Evolutionary conservation across 1,140 invertebrate species (phyloP).

Genomic region (Gonioctena quinquepunctata): DNA sequence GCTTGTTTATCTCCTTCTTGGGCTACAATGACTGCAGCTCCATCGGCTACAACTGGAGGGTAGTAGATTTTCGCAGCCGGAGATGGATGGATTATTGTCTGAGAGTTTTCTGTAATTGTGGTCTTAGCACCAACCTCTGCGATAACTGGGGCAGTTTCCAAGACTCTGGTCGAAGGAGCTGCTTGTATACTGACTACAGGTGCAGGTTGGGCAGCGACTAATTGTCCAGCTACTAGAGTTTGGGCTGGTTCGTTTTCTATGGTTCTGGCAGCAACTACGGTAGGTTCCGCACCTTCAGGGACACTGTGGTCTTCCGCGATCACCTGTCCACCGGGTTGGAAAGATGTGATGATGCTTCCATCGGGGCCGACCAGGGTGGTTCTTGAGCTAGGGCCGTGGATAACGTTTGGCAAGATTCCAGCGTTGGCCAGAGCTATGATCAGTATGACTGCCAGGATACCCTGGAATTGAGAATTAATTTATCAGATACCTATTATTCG

Average conservation of each 20-base stretch:
- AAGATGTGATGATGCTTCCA: conserved; percentile 34
- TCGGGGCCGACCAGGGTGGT: conserved; percentile 39
- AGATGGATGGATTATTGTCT: neutral
- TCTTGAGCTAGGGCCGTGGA: conserved; percentile 39
- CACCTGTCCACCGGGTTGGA: conserved; percentile 36
- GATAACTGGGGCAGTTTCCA: conserved; percentile 8
- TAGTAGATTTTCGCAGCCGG: neutral
- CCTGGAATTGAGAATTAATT: neutral
- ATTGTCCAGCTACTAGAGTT: neutral
- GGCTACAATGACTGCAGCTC: neutral
- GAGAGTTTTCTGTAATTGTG: neutral
- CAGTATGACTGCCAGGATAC: neutral
- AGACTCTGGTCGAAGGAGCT: neutral
- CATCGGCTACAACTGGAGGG: conserved; percentile 20
- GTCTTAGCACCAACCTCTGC: conserved; percentile 2
- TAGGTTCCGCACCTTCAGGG: conserved; percentile 12
- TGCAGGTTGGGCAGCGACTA: neutral
- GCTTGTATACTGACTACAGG: conserved; percentile 3
- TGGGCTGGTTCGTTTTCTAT: neutral
- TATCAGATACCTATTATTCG: neutral
- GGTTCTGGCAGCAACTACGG: conserved; percentile 24
- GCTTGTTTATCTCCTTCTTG: no score
- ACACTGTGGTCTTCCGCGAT: conserved; percentile 29
- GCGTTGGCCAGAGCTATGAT: conserved; percentile 23
- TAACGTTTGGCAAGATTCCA: conserved; percentile 25